Conservation (phyloP, 2,888 invertebrate genomes). For the Trachelus stipa region DNA sequence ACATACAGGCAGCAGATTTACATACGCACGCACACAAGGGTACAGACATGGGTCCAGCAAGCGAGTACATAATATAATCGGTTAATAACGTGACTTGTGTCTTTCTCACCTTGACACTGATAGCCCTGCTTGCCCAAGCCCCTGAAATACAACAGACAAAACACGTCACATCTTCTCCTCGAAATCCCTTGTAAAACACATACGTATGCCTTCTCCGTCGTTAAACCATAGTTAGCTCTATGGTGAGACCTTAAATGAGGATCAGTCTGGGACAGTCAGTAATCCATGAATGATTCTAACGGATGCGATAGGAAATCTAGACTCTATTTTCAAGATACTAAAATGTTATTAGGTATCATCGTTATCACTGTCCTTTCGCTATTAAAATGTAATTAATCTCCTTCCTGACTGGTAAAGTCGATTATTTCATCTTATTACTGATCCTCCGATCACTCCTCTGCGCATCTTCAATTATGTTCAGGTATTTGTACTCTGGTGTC, state of each 20-base stretch:
- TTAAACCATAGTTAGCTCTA: constrained; percentile 60
- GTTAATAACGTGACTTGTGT: constrained; percentile 66
- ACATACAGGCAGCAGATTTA: constrained; percentile 19
- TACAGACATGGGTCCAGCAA: constrained; percentile 53
- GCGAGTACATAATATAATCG: constrained; percentile 53
- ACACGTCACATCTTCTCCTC: constrained; percentile 64
- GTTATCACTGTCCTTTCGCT: not conserved
- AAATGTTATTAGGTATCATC: not conserved
- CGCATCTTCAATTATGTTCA: not conserved
- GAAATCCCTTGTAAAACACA: constrained; percentile 60
- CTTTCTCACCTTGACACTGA: constrained; percentile 91
- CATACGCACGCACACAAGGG: constrained; percentile 25
- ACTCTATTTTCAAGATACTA: not conserved
- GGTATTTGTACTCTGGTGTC: not conserved
- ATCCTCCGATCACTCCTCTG: not conserved
- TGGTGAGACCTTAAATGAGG: constrained; percentile 31
- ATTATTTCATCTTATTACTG: not conserved
- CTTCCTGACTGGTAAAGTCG: not conserved
- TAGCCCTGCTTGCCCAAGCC: constrained; percentile 97
- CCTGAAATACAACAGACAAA: constrained; percentile 77
- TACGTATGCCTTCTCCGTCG: constrained; percentile 52
- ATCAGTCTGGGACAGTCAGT: not conserved
- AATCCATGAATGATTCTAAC: not conserved
- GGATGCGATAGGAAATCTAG: not conserved
- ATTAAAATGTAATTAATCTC: not conserved